Base-by-base conservation (phyloP, 2,888 invertebrate species). In the Noctua janthina region DNA sequence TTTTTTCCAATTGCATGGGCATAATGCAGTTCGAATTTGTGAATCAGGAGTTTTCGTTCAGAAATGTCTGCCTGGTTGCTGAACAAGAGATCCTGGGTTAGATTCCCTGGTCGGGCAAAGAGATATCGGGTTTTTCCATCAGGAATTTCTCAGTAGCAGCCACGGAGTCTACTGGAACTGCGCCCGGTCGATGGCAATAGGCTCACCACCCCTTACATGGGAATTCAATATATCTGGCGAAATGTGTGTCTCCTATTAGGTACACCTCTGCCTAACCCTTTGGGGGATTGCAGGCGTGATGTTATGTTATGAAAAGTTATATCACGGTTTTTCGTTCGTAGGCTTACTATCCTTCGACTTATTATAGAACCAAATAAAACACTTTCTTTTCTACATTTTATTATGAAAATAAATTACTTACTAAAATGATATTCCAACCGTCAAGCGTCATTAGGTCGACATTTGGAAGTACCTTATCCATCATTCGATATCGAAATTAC, bases 361-460 rank as follows among this genome's bases (percentile, higher is more conserved):
- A 68, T 46, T 3, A 43, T 15, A 68, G 11, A 46, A n/a, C 35
- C 2, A 85, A 88, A 81, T 88, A 59, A 85, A 86, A 85, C 81
- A 74, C 51, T 23, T 35, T 23, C 0, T 23, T 67, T 64, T 66
- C 4, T 3, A 73, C 1, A 39, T 43, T 79, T 77, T 73, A 77
- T 80, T 79, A 13, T 15, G 0, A 67, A 64, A 39, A 69, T 43
- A 73, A 71, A 35, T 66, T 15, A 71, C 66, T 39, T 66, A 39
- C 23, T 71, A 10, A 20, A 20, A 51, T 54, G 83, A 78, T 87
- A 87, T 86, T 86, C 78, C 86, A 89, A 82, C 23, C 88, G 90
- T 91, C 92, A 92, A 91, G 91, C 87, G 59, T 70, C 17, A 69
- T 71, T 54, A 51, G 92, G 84, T 92, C 91, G 91, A 91, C 90